Base-by-base conservation (phyloP, 2,888 invertebrate genomes). In the Caenorhabditis wallacei region DNA sequence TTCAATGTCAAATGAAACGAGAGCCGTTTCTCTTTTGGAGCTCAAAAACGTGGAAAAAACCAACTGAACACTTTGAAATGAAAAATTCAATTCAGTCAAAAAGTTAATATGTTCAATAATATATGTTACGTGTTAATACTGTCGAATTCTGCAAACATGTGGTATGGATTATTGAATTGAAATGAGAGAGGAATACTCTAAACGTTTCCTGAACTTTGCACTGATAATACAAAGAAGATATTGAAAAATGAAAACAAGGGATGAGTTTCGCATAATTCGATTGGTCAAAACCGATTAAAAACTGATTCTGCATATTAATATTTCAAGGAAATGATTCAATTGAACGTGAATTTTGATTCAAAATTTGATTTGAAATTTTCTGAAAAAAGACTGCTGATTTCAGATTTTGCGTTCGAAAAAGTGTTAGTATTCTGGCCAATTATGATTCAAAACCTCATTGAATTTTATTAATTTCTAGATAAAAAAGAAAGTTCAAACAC, bases 161-260 rank as follows among this genome's bases (percentile, higher is more conserved):
- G 61, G 43, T 61, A 20, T 16, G 8, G 40, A 24, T 40, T 61
- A 18, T 13, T 24, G 61, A 40, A 61, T 61, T 37, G 26, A 8
- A 24, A 43, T 24, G 40, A 2, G 16, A 37, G 2, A 8, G 43
- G 40, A 26, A 24, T 43, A 40, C 61, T 43, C 22, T 24, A 61
- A 61, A 26, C 22, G 37, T 43, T 59, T 40, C 18, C 37, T 26
- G 61, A 61, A 61, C 61, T 61, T 26, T 43, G 61, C 26, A 24
- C 43, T 61, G 26, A 43, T 1, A 61, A 48, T 48, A n/a, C 13
- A 3, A 48, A 61, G 24, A 24, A 24, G 61, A 61, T 46, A 24
- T 22, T 24, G 43, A 43, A 16, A 61, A 30, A 43, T 16, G n/a
- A 16, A 43, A 26, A 43, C n/a, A n/a, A n/a, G n/a, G n/a, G n/a